A percentile compares a stretch with the other conserved stretches of the same genome.
Evolutionary conservation across 1,140 invertebrate genomes (phyloP).

Genomic region (Eubasilissa regina): DNA sequence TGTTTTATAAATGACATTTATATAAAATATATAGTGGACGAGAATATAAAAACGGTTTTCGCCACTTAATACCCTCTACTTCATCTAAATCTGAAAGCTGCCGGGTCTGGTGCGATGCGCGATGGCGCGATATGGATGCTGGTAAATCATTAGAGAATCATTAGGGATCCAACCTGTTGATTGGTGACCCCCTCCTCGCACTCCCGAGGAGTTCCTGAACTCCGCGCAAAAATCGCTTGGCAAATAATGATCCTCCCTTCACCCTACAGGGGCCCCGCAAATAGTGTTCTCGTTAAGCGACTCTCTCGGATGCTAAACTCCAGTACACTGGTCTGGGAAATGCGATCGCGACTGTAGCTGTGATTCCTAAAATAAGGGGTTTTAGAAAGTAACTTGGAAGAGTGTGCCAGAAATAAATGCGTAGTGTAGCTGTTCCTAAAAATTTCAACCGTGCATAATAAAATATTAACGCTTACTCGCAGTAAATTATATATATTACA

Average conservation of each 20-base stretch:
- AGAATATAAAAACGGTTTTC: too few species aligned
- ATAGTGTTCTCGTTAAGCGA: constrained; percentile 48
- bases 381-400: too few species aligned
- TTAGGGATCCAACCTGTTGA: constrained; percentile 57
- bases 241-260: constrained; percentile 43
- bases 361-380: neutral
- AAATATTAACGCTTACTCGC: too few species aligned
- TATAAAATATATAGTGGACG: too few species aligned
- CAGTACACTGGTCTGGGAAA: constrained; percentile 26
- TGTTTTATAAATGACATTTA: too few species aligned
- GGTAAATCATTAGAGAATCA: constrained; percentile 60
- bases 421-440: too few species aligned
- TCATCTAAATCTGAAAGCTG: too few species aligned
- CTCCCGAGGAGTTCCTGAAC: constrained; percentile 23
- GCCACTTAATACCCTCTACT: too few species aligned
- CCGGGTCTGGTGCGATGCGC: neutral
- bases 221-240: constrained; percentile 47
- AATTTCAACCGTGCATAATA: too few species aligned
- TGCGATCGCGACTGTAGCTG: neutral
- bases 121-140: constrained; percentile 18
- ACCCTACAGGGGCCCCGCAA: constrained; percentile 8
- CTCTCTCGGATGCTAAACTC: constrained; percentile 35
- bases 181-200: neutral
- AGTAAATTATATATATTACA: too few species aligned
- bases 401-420: too few species aligned